Base-by-base conservation (phyloP, 1,140 invertebrate genomes). In the Calliopsis andreniformis region DNA sequence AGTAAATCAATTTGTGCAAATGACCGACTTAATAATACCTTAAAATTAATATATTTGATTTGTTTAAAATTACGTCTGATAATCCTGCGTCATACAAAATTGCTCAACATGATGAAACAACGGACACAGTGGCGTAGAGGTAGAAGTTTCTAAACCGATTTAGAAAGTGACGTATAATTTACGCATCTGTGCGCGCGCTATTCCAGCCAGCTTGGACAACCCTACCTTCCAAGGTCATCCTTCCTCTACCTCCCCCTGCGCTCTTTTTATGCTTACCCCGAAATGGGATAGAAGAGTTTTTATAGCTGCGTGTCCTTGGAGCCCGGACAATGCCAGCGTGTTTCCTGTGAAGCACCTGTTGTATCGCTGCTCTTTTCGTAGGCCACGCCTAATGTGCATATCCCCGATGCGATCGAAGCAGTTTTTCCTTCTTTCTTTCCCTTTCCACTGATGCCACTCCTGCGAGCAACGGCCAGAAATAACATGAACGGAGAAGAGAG, bases 131-230 rank as follows among this genome's bases (percentile, higher is more conserved):
- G 20, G 10, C 23, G 10, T 6, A 66, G 25, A 32, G 25, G 25
- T 10, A 42, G 6, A 23, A 12, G 2, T 43, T 51, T 14, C 10
- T 16, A 28, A 8, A 20, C 16, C 51, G 7, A 16, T 35, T 53
- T 73, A 55, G 61, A 73, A 73, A 66, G 49, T 66, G 28, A n/a
- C 61, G 49, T 35, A 56, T 73, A 73, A 73, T 73, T 73, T 73
- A 73, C 70, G 70, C 61, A 66, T 73, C 70, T 56, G 43, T 56
- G 49, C 16, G 35, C 25, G 39, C 49, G n/a, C 18, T 51, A 61
- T 73, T 64, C 61, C 49, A 6, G 28, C 18, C 8, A 23, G 62
- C 25, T 73, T 73, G 62, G 70, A 73, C 70, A 73, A 73, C 70
- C 49, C 70, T 73, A 73, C 49, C 12, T 5, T 10, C 20, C 70